Conservation (phyloP, 64 coral and sea anemone genomes). For the Orbicella faveolata region DNA sequence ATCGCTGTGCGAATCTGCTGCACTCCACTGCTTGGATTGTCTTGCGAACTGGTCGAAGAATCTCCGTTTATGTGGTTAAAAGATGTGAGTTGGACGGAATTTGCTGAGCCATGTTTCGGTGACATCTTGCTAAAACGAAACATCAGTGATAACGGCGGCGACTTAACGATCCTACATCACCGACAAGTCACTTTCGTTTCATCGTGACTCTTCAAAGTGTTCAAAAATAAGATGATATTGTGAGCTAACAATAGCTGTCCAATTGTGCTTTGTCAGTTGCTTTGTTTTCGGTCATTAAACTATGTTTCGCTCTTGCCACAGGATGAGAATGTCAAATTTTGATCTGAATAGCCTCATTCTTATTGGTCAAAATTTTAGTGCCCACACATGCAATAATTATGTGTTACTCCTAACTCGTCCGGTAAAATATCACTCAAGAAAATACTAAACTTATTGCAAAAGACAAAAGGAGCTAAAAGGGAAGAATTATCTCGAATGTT, state of each 20-base stretch:
- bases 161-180: not conserved
- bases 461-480: too few relatives aligned
- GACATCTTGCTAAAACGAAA: slow-evolving; percentile 19
- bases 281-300: not conserved
- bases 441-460: too few relatives aligned
- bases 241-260: not conserved
- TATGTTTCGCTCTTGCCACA: not conserved
- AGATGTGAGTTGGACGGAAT: not conserved
- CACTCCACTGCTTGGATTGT: not conserved
- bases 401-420: not conserved
- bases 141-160: not conserved
- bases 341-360: not conserved
- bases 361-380: not conserved
- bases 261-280: not conserved
- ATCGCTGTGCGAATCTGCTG: not conserved
- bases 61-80: slow-evolving; percentile 28
- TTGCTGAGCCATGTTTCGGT: slow-evolving; percentile 5
- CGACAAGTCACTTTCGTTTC: not conserved
- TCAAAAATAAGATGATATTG: not conserved
- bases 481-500: too few relatives aligned
- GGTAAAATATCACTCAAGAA: too few relatives aligned
- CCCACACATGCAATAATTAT: not conserved
- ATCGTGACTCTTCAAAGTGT: not conserved
- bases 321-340: not conserved
- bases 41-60: not conserved